A percentile compares a stretch with the other conserved stretches of the same genome.
These are phyloP conservation scores for Ricordea florida DNA, from an alignment of 92 coral and sea anemone species.

Conservation along the genomic window DNA sequence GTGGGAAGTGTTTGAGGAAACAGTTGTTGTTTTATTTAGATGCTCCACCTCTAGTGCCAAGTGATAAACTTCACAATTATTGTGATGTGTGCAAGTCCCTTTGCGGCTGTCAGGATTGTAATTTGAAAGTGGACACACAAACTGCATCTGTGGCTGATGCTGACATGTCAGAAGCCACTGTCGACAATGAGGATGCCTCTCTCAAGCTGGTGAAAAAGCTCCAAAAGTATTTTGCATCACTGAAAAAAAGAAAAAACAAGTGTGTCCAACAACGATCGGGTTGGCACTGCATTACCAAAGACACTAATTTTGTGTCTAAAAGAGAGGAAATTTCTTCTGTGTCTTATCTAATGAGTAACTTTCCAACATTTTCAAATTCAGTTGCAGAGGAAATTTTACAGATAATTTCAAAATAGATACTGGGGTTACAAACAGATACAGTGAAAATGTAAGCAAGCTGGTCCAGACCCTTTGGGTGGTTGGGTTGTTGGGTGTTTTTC, in stretches of 20 bases:
- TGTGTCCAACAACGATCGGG: slow-evolving; percentile 2
- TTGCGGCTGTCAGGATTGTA: background rate
- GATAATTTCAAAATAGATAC: background rate
- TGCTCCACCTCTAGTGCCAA: background rate
- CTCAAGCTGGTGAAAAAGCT: background rate
- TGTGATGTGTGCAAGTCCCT: slow-evolving; percentile 11
- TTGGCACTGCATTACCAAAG: slow-evolving; percentile 4
- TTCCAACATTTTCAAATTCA: background rate
- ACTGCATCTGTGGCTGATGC: background rate
- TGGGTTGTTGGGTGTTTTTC: too few relatives aligned
- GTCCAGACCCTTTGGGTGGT: slow-evolving; percentile 8
- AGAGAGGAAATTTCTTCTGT: slow-evolving; percentile 9
- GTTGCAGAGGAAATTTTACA: background rate
- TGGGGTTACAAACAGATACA: slow-evolving; percentile 5
- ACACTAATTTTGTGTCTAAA: background rate
- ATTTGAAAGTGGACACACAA: background rate
- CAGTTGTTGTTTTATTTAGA: slow-evolving; percentile 8
- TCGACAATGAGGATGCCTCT: background rate
- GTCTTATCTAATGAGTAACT: background rate
- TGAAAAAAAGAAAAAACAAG: background rate
- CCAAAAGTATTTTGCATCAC: background rate
- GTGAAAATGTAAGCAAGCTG: background rate
- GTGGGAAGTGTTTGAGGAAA: slow-evolving; percentile 5
- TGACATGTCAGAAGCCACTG: background rate
- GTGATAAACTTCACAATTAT: background rate